Conservation (phyloP, 2,888 invertebrate species). For the Celastrina argiolus region DNA sequence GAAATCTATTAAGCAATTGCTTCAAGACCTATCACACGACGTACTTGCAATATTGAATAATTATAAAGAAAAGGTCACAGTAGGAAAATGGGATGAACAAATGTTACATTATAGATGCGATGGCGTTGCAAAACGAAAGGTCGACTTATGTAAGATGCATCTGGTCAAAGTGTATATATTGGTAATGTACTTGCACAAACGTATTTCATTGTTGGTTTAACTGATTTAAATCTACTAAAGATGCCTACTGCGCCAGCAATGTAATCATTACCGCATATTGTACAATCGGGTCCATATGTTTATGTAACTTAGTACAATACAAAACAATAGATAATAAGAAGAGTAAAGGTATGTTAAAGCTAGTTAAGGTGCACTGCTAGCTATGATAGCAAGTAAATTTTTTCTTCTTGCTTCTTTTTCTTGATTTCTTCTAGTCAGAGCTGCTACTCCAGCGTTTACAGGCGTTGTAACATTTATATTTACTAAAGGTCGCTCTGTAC, state of each 20-base stretch:
- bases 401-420: too few species aligned
- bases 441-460: too few species aligned
- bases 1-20: neutral
- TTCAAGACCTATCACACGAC: neutral
- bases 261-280: constrained; percentile 8
- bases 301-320: neutral
- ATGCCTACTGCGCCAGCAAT: neutral
- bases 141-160: constrained; percentile 37
- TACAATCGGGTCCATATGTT: constrained; percentile 4
- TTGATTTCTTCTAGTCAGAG: too few species aligned
- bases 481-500: too few species aligned
- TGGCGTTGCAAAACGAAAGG: constrained; percentile 37
- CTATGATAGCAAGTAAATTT: too few species aligned
- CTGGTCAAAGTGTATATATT: constrained; percentile 30
- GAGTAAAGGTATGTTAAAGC: neutral
- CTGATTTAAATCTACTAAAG: constrained; percentile 19
- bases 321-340: neutral
- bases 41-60: constrained; percentile 16
- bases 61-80: constrained; percentile 34
- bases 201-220: constrained; percentile 18
- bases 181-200: constrained; percentile 23
- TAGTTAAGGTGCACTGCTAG: too few species aligned
- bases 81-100: constrained; percentile 34
- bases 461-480: too few species aligned
- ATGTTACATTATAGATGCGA: constrained; percentile 36